Evolutionary conservation across 2,797 vertebrate genomes (phyloP).

Genomic region (Pygocentrus nattereri): DNA sequence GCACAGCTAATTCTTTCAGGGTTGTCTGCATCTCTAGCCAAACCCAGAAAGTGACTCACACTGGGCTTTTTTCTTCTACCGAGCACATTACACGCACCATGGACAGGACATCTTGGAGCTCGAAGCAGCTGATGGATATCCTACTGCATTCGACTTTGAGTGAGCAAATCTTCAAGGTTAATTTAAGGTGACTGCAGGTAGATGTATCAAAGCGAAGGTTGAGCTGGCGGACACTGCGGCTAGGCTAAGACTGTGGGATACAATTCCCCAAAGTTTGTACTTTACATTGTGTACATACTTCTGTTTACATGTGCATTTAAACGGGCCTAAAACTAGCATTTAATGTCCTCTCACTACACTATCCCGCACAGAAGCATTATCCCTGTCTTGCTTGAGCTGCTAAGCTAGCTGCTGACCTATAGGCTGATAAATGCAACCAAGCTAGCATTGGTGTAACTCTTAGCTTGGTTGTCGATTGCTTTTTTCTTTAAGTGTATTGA

Average conservation of each 20-base stretch:
- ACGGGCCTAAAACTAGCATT: too few species aligned
- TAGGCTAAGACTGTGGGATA: neutral
- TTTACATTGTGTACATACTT: too few species aligned
- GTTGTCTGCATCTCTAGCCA: conserved; percentile 12
- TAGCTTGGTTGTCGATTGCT: too few species aligned
- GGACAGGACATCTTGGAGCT: conserved; percentile 14
- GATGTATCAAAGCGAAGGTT: neutral
- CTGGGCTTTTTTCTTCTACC: neutral
- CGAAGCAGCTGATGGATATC: conserved; percentile 19
- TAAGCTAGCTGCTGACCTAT: too few species aligned
- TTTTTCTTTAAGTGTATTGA: too few species aligned
- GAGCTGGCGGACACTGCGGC: neutral
- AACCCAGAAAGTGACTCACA: conserved; percentile 29
- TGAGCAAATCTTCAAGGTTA: conserved; percentile 7
- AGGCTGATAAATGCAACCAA: too few species aligned
- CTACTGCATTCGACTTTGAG: neutral
- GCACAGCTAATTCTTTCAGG: conserved; percentile 25
- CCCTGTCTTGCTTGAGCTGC: too few species aligned
- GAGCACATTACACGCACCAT: neutral
- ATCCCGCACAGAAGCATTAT: too few species aligned
- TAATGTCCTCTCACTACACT: too few species aligned
- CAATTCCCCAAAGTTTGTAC: too few species aligned
- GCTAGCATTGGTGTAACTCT: too few species aligned
- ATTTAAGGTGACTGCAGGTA: conserved; percentile 1
- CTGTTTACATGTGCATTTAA: too few species aligned